Percentiles rank a stretch among this genome's conserved stretches.
Evolutionary conservation across 2,888 invertebrate genomes (phyloP).

Genomic region (Nymphalis c-album): DNA sequence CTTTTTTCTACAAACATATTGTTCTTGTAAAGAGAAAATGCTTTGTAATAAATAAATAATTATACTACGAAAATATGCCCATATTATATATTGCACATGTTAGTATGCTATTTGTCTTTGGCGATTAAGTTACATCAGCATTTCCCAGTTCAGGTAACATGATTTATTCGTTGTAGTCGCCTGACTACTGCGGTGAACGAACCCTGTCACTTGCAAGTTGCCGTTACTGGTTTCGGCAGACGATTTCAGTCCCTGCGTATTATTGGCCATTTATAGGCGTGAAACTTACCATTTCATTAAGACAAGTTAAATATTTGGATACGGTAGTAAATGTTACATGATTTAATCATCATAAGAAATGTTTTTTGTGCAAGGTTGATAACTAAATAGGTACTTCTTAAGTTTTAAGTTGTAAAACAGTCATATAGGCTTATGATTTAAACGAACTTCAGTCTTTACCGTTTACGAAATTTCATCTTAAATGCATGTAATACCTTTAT

Average conservation of each 20-base stretch:
- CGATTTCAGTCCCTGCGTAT: conserved; percentile 54
- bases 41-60: not conserved
- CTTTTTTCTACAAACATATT: not conserved
- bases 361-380: no score
- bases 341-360: not conserved
- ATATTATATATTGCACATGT: conserved; percentile 16
- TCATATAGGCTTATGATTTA: conserved; percentile 37
- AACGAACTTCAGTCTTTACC: conserved; percentile 3
- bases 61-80: not conserved
- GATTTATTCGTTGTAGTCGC: conserved; percentile 62
- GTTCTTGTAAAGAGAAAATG: not conserved
- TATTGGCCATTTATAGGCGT: conserved; percentile 68
- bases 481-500: conserved; percentile 49
- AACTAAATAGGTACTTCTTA: not conserved
- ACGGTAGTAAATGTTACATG: not conserved
- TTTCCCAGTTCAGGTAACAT: conserved; percentile 49
- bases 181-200: conserved; percentile 73
- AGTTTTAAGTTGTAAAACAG: not conserved
- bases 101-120: conserved; percentile 28
- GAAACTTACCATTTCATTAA: conserved; percentile 61
- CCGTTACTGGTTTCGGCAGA: conserved; percentile 74
- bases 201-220: conserved; percentile 67
- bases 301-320: conserved; percentile 38
- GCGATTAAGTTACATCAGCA: conserved; percentile 40
- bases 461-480: conserved; percentile 50